Percentiles rank a stretch among this genome's conserved stretches.
Evolutionary conservation across 2,113 vertebrate genomes (phyloP).

Genomic region (Elgaria multicarinata): DNA sequence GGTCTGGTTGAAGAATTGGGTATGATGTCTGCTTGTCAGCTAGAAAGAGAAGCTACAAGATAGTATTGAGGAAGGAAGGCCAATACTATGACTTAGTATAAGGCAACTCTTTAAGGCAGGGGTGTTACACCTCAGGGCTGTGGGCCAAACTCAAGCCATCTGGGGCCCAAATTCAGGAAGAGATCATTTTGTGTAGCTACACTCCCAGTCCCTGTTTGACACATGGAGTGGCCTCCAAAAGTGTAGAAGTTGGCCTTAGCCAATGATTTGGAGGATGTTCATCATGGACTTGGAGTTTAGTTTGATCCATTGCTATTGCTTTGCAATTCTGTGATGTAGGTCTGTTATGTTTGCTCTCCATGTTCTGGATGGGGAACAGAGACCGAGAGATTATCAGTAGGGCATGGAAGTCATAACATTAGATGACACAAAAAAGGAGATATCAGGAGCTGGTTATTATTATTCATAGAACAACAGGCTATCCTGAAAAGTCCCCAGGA

Average conservation of each 20-base stretch:
- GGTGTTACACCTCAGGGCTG: too few relatives aligned
- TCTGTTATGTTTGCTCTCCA: background rate
- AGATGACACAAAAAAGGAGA: background rate
- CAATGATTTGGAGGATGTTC: background rate
- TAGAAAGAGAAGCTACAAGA: background rate
- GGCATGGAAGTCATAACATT: background rate
- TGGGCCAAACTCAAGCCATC: too few relatives aligned
- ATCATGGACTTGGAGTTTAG: background rate
- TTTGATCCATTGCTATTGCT: background rate
- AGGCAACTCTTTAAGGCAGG: background rate
- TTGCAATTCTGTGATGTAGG: background rate
- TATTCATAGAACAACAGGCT: background rate
- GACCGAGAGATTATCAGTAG: background rate
- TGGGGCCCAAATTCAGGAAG: too few relatives aligned
- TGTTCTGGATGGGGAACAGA: background rate
- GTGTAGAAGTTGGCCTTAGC: background rate
- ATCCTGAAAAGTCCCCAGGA: background rate
- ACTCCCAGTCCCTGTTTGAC: background rate
- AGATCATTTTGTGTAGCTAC: background rate
- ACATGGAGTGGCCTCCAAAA: background rate
- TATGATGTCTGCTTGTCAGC: background rate
- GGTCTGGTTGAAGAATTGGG: background rate
- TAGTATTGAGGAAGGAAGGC: background rate
- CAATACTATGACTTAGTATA: background rate
- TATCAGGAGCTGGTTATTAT: too few relatives aligned